Conservation (phyloP, 1,140 invertebrate species). For the Apis laboriosa region DNA sequence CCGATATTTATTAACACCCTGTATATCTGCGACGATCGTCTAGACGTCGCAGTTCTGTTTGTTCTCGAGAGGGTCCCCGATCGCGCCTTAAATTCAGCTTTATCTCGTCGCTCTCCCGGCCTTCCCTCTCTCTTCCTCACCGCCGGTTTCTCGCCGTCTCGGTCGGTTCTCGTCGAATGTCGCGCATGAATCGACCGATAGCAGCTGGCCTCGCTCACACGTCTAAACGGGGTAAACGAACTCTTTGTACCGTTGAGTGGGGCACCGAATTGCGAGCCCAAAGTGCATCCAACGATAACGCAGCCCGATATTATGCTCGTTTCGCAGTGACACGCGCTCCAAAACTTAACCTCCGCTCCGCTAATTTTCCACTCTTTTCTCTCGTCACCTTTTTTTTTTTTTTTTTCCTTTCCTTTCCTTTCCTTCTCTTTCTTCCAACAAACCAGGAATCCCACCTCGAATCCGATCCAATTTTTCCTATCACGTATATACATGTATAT, state of each 20-base stretch:
- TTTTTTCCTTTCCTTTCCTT: no score
- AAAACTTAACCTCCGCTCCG: not conserved
- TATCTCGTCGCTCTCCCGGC: constrained; percentile 55
- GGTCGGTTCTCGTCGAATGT: constrained; percentile 60
- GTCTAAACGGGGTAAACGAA: constrained; percentile 70
- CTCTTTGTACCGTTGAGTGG: constrained; percentile 62
- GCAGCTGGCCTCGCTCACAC: constrained; percentile 69
- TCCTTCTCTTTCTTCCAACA: no score
- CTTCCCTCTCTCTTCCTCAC: constrained; percentile 1
- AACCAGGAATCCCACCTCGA: no score
- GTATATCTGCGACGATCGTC: constrained; percentile 53
- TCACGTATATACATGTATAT: no score
- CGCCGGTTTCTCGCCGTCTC: constrained; percentile 43
- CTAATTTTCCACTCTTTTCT: not conserved
- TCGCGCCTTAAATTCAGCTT: constrained; percentile 63
- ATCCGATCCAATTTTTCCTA: no score
- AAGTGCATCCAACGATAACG: constrained; percentile 72
- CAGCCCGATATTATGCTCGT: constrained; percentile 64
- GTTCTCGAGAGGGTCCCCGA: constrained; percentile 47
- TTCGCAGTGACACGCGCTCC: constrained; percentile 54
- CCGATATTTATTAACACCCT: constrained; percentile 43
- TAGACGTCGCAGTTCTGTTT: constrained; percentile 59
- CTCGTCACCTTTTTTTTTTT: no score
- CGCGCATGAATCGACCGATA: constrained; percentile 77
- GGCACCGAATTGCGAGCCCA: constrained; percentile 68